phyloP scores from a whole-genome alignment of 2,888 invertebrate species.

The Tillus elongatus region DNA sequence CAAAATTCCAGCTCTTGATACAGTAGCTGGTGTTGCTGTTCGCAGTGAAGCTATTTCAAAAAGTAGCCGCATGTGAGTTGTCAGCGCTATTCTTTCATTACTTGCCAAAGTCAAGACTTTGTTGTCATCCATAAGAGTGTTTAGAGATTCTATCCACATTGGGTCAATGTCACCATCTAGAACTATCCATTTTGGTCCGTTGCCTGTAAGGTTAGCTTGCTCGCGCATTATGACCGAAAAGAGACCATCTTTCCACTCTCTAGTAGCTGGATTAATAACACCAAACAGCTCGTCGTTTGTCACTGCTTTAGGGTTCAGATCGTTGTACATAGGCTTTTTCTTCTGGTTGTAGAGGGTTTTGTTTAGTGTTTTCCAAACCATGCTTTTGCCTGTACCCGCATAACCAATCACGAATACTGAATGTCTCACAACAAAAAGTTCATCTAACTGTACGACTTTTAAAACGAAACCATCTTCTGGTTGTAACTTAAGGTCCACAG shows the following conservation, averaged over 20 bases:
- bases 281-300: slow-evolving; percentile 94
- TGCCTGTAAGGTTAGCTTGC: slow-evolving; percentile 78
- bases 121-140: slow-evolving; percentile 96
- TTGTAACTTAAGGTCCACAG: slow-evolving; percentile 74
- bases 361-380: slow-evolving; percentile 86
- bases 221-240: slow-evolving; percentile 91
- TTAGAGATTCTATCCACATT: slow-evolving; percentile 96
- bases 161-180: slow-evolving; percentile 95
- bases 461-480: slow-evolving; percentile 84
- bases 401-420: slow-evolving; percentile 68
- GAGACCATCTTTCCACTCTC: slow-evolving; percentile 89
- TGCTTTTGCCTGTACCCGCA: slow-evolving; percentile 86
- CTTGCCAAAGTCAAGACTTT: slow-evolving; percentile 89
- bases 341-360: slow-evolving; percentile 76
- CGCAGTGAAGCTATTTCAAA: slow-evolving; percentile 87
- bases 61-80: slow-evolving; percentile 79
- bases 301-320: slow-evolving; percentile 93
- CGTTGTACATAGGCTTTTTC: slow-evolving; percentile 73
- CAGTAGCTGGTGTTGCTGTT: slow-evolving; percentile 92
- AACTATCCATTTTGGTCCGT: slow-evolving; percentile 89
- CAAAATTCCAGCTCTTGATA: slow-evolving; percentile 87
- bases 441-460: slow-evolving; percentile 85
- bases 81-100: slow-evolving; percentile 88
- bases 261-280: slow-evolving; percentile 83
- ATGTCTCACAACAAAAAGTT: slow-evolving; percentile 86